Evolutionary conservation across 1,140 invertebrate genomes (phyloP).

Genomic region (Geopemphigus sp.): DNA sequence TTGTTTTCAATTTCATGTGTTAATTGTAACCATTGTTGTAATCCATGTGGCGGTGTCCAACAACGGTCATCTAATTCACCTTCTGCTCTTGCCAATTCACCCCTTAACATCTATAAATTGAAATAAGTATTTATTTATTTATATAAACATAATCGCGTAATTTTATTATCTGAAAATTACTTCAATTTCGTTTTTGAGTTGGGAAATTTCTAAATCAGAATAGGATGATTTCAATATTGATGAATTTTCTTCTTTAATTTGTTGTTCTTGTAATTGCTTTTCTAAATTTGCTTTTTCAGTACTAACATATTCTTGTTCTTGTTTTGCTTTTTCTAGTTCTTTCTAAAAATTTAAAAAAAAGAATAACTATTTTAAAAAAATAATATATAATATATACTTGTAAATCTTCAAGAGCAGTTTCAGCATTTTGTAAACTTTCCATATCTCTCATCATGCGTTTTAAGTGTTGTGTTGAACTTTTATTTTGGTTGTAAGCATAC

Average conservation of each 20-base stretch:
- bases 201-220: constrained; percentile 77
- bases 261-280: constrained; percentile 70
- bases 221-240: constrained; percentile 67
- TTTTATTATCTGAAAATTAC: constrained; percentile 56
- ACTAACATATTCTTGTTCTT: constrained; percentile 71
- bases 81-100: constrained; percentile 79
- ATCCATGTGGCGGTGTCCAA: constrained; percentile 79
- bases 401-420: constrained; percentile 79
- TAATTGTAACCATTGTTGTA: constrained; percentile 90
- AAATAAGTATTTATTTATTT: constrained; percentile 7
- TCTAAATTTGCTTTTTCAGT: constrained; percentile 81
- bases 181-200: constrained; percentile 79
- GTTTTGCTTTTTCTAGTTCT: constrained; percentile 63
- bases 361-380: not conserved
- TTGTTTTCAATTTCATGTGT: constrained; percentile 92
- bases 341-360: constrained; percentile 56
- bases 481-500: constrained; percentile 86
- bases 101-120: constrained; percentile 67
- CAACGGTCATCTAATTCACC: constrained; percentile 83
- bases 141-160: not conserved
- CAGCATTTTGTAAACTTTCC: constrained; percentile 86
- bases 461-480: constrained; percentile 79
- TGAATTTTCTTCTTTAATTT: constrained; percentile 57
- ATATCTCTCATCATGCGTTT: constrained; percentile 88
- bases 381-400: constrained; percentile 63